Conservation (phyloP, 2,113 vertebrate species). For the Python bivittatus region DNA sequence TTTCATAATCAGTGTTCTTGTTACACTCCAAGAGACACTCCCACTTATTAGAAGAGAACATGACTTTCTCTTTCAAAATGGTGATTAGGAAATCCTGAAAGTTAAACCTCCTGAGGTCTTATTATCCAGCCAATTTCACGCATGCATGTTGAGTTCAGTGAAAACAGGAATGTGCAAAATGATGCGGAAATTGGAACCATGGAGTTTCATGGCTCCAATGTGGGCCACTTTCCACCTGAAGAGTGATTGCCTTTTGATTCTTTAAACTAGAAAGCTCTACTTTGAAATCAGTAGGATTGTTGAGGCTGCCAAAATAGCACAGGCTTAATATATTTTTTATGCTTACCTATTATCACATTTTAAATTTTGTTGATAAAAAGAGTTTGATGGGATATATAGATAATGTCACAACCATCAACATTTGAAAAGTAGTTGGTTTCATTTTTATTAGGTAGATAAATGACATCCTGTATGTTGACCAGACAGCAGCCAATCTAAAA, state of each 20-base stretch:
- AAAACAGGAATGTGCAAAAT: neutral
- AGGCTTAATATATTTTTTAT: neutral
- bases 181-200: neutral
- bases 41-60: neutral
- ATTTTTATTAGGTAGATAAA: constrained; percentile 4
- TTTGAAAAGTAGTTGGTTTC: neutral
- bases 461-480: neutral
- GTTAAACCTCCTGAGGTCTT: constrained; percentile 34
- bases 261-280: constrained; percentile 20
- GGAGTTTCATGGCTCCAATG: neutral
- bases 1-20: neutral
- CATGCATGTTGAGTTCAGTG: neutral
- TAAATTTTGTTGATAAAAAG: neutral
- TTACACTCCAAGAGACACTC: neutral
- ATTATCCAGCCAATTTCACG: constrained; percentile 16
- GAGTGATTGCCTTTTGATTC: neutral
- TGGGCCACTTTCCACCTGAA: neutral
- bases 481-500: neutral
- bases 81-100: constrained; percentile 29
- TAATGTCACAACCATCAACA: neutral
- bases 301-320: constrained; percentile 6
- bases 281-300: neutral
- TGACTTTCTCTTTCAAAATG: constrained; percentile 12
- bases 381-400: constrained; percentile 1
- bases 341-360: constrained; percentile 2